Percentiles rank a stretch among this genome's conserved stretches.
Conservation (phyloP, 1,140 invertebrate species). For the Drosophila mojavensis region DNA sequence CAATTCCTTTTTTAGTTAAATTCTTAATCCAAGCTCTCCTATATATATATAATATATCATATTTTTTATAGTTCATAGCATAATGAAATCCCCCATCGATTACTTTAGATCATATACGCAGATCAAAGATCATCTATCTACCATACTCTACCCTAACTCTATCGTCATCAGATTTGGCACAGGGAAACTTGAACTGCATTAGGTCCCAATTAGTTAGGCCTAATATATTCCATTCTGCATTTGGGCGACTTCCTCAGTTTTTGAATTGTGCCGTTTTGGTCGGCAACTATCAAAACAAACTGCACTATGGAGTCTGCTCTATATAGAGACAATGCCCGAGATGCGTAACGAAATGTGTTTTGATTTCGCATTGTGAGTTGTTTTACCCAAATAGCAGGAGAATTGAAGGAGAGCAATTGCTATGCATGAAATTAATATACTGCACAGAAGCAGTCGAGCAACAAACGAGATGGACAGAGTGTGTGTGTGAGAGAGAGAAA, state of each 20-base stretch:
- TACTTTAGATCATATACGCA: no score
- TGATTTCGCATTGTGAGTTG: conserved; percentile 72
- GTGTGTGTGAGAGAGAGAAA: neutral
- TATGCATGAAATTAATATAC: conserved; percentile 57
- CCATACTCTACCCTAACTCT: neutral
- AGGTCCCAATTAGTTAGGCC: conserved; percentile 19
- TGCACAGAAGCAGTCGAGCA: conserved; percentile 4
- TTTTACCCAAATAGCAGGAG: conserved; percentile 51
- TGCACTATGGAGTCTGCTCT: conserved; percentile 44
- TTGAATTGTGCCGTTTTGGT: conserved; percentile 11
- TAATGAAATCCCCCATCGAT: no score
- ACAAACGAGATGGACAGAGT: conserved; percentile 11
- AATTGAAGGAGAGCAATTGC: conserved; percentile 35
- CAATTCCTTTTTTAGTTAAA: no score
- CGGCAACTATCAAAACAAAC: conserved; percentile 56
- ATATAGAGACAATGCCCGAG: conserved; percentile 43
- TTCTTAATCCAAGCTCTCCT: no score
- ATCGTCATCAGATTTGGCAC: neutral
- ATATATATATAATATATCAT: no score
- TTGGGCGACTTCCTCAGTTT: conserved; percentile 1
- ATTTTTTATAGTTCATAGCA: no score
- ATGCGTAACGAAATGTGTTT: conserved; percentile 73
- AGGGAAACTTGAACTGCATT: conserved; percentile 7
- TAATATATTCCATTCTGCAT: neutral
- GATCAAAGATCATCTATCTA: no score